Conservation (phyloP, 2,113 vertebrate species). For the Rhineura floridana region DNA sequence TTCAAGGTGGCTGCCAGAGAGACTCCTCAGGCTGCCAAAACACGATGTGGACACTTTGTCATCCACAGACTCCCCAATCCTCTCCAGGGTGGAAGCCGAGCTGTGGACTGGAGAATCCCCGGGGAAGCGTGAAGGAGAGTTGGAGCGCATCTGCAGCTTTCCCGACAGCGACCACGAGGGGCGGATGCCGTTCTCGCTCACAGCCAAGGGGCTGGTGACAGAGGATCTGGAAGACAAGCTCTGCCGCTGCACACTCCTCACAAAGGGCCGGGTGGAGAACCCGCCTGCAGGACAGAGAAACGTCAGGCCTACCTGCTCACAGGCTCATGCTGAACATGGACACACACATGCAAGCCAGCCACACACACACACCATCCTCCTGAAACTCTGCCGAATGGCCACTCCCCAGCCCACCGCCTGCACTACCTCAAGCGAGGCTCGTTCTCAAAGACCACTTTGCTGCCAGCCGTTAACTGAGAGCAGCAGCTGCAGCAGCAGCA, state of each 20-base stretch:
- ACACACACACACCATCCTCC: no score
- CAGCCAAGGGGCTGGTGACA: constrained; percentile 90
- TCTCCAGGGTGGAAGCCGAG: constrained; percentile 88
- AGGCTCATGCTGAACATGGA: rapidly evolving
- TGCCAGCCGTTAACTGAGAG: no score
- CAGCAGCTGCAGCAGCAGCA: no score
- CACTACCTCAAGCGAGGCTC: no score
- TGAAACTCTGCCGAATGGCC: no score
- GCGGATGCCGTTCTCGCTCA: constrained; percentile 86
- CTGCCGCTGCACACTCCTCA: constrained; percentile 95
- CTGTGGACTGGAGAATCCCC: constrained; percentile 88
- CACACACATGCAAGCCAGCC: no score
- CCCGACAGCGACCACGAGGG: constrained; percentile 93
- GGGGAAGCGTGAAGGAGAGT: constrained; percentile 91
- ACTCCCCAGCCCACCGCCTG: no score
- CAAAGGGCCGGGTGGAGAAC: constrained; percentile 95
- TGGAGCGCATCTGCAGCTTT: constrained; percentile 94
- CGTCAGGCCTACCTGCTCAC: not conserved
- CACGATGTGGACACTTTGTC: constrained; percentile 93
- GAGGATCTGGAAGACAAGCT: constrained; percentile 92
- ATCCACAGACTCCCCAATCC: constrained; percentile 89
- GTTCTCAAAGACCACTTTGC: no score
- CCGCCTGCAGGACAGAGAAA: constrained; percentile 79
- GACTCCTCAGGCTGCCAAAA: constrained; percentile 85
- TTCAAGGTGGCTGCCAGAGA: constrained; percentile 77